These are phyloP conservation scores for Drosophila villosipedis DNA, from an alignment of 2,888 invertebrate genomes.

Conservation along the genomic window DNA sequence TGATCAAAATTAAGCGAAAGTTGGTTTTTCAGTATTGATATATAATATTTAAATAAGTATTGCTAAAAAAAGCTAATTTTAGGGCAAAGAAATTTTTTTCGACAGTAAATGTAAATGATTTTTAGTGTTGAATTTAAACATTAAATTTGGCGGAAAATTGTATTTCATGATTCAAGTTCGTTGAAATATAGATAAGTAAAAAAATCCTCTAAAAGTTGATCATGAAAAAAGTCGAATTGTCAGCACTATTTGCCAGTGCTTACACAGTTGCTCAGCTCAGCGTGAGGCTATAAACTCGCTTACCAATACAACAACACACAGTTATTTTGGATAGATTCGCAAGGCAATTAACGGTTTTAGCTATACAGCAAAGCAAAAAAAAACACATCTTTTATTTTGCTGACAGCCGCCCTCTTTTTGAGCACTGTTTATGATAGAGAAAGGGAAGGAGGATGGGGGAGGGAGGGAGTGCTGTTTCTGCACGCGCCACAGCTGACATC, in stretches of 20 bases:
- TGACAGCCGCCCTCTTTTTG: conserved; percentile 20
- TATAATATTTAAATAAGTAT: too few relatives aligned
- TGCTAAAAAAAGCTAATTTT: background rate
- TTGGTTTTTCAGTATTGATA: too few relatives aligned
- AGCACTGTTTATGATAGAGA: background rate
- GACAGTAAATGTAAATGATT: background rate
- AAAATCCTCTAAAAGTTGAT: background rate
- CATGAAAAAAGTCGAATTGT: background rate
- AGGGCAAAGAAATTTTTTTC: background rate
- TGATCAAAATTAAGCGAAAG: too few relatives aligned
- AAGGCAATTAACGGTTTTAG: conserved; percentile 72
- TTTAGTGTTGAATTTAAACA: background rate
- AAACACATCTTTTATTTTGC: conserved; percentile 14
- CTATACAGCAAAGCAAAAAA: conserved; percentile 24
- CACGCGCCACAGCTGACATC: conserved; percentile 70
- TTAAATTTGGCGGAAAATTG: background rate
- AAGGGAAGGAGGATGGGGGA: background rate
- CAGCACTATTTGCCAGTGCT: conserved; percentile 3
- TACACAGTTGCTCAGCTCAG: conserved; percentile 6
- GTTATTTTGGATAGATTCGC: conserved; percentile 36
- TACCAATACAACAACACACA: conserved; percentile 4
- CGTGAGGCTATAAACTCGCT: background rate
- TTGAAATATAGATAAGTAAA: background rate
- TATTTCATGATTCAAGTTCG: background rate
- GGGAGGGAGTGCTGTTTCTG: conserved; percentile 9